Evolutionary conservation across 2,113 vertebrate genomes (phyloP), one percentile per base, ranked within the genome.

Genomic region (Cyanocitta stelleri): DNA sequence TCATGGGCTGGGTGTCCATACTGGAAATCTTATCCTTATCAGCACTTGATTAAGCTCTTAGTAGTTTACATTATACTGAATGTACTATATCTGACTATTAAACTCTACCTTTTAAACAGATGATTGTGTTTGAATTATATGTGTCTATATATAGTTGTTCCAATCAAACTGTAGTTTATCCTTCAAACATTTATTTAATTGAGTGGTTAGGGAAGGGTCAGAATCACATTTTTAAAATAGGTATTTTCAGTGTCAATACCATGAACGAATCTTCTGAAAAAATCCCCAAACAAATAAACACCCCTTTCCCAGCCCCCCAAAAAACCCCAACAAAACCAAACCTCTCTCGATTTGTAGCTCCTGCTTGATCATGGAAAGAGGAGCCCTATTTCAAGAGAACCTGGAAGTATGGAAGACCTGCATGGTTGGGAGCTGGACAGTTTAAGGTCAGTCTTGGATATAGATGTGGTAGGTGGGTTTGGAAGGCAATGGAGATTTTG

Each of bases 381-480:
- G 9, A 75, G 2, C 4, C 5, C 4, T 30, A 5, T 74, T 72
- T 91, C 51, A 74, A 49, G 66, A 32, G 20, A 76, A 48, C 0
- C 0, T 76, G n/a, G 7, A 73, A 76, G 30, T 27, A 10, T 39
- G 29, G 41, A 77, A 44, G n/a, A 78, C 7, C 9, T 87, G 8
- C 41, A 20, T 3, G 48, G 46, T 33, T 24, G 62, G 35, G 30
- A 74, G 21, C n/a, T 43, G 26, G 13, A 24, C 9, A 41, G 16
- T 58, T 69, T 90, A 44, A 62, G 13, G 20, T 71, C 51, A 23
- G 9, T 44, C 29, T 62, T 78, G 19, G 29, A 29, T 39, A 16
- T 0, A 72, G 44, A 64, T 1, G 0, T 5, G 16, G 13, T n/a
- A 48, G 33, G 16, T 51, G 22, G 58, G 4, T 49, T 87, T 27